These are phyloP conservation scores for Anarhynchus alexandrinus DNA, from an alignment of 2,113 vertebrate species.

Conservation along the genomic window DNA sequence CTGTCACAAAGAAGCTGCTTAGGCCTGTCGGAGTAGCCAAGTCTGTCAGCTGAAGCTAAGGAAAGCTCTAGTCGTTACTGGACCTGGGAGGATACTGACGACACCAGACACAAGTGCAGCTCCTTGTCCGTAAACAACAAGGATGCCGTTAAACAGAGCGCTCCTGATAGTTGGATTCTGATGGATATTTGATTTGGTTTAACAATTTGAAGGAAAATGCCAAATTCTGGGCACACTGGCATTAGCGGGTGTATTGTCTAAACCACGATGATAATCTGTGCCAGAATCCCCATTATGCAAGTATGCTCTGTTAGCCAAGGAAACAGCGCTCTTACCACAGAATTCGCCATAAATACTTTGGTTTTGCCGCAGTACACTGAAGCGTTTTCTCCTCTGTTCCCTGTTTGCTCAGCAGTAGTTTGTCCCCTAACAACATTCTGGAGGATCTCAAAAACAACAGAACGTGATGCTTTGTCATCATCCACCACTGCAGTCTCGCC, in stretches of 20 bases:
- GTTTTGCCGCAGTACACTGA: constrained; percentile 86
- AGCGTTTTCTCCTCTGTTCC: not conserved
- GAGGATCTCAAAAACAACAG: constrained; percentile 75
- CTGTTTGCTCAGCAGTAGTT: not conserved
- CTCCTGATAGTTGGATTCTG: not conserved
- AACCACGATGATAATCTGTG: not conserved
- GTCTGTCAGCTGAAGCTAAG: not conserved
- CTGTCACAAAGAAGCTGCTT: not conserved
- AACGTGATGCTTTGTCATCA: not conserved
- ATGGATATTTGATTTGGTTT: not conserved
- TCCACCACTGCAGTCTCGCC: not conserved
- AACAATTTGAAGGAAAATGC: not conserved
- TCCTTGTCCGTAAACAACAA: not conserved
- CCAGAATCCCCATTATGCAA: not conserved
- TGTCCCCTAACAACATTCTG: not conserved
- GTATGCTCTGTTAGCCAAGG: not conserved
- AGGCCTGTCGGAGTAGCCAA: not conserved
- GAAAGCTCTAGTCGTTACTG: not conserved
- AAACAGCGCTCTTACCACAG: constrained; percentile 72
- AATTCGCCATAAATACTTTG: constrained; percentile 89
- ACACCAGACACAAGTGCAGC: not conserved
- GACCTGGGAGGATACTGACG: not conserved
- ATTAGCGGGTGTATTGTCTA: not conserved
- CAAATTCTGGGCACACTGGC: not conserved
- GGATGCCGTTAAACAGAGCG: not conserved